Conservation (phyloP, 2,888 invertebrate genomes). For the Drosophila stalkeri region DNA sequence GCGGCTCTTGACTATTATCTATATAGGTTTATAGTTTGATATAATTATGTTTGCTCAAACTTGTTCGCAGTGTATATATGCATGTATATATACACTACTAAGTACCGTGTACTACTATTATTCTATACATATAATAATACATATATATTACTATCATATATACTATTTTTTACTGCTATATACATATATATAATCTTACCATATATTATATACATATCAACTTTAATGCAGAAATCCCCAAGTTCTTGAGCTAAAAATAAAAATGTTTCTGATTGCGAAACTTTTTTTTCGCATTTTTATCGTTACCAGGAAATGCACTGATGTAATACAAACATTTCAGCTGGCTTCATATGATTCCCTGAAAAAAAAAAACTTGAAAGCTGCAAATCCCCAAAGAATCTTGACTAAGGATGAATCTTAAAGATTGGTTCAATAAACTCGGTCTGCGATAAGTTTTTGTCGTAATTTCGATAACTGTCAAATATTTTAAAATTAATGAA, state of each 20-base stretch:
- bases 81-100: no score
- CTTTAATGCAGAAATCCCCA: background rate
- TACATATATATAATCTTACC: background rate
- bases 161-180: no score
- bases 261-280: background rate
- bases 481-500: background rate
- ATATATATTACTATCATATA: no score
- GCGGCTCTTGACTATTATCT: background rate
- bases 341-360: background rate
- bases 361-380: conserved; percentile 5
- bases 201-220: background rate
- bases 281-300: conserved; percentile 1
- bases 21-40: background rate
- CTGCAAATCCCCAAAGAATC: conserved; percentile 1
- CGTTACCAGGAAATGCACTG: conserved; percentile 2
- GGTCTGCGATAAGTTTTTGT: background rate
- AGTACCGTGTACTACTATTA: no score
- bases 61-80: background rate
- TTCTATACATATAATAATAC: background rate
- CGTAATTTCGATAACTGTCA: background rate
- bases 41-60: background rate
- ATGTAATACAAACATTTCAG: conserved; percentile 1
- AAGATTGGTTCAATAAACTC: conserved; percentile 1
- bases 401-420: background rate
- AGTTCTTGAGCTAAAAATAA: conserved; percentile 2